Conservation (phyloP, 2,888 invertebrate genomes). For the Geotrupes spiniger region DNA sequence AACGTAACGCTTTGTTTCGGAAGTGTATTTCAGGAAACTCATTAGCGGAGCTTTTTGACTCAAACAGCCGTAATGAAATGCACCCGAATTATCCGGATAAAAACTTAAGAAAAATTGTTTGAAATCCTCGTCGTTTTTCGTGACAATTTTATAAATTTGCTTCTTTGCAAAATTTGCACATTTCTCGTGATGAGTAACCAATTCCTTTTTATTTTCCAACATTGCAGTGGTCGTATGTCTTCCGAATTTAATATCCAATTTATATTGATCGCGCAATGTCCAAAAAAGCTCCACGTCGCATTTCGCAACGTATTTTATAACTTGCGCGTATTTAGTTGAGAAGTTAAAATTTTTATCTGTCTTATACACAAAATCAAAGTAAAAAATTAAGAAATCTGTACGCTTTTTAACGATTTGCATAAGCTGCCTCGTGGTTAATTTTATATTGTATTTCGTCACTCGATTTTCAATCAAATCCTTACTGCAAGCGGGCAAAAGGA, state of each 20-base stretch:
- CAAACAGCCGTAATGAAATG: background rate
- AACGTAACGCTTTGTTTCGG: background rate
- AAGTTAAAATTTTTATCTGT: background rate
- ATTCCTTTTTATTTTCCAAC: constrained; percentile 4
- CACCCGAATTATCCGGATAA: constrained; percentile 6
- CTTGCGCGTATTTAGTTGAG: background rate
- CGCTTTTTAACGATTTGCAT: constrained; percentile 20
- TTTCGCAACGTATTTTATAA: constrained; percentile 12
- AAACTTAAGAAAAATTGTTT: constrained; percentile 4
- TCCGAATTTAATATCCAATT: constrained; percentile 8
- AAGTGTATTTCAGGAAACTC: background rate
- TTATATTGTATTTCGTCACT: constrained; percentile 13
- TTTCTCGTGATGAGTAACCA: background rate
- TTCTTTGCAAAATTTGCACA: background rate
- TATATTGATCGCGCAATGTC: constrained; percentile 8
- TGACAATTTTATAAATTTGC: constrained; percentile 7
- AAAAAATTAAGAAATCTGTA: constrained; percentile 16
- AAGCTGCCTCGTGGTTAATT: constrained; percentile 16
- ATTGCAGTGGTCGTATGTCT: constrained; percentile 12
- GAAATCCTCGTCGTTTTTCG: constrained; percentile 5
- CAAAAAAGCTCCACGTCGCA: constrained; percentile 11
- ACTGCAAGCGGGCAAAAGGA: constrained; percentile 20
- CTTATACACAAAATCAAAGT: constrained; percentile 15
- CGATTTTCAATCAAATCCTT: constrained; percentile 14
- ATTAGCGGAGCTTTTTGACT: background rate